Evolutionary conservation across 2,888 invertebrate genomes (phyloP).

Genomic region (Aspidapion aeneum): DNA sequence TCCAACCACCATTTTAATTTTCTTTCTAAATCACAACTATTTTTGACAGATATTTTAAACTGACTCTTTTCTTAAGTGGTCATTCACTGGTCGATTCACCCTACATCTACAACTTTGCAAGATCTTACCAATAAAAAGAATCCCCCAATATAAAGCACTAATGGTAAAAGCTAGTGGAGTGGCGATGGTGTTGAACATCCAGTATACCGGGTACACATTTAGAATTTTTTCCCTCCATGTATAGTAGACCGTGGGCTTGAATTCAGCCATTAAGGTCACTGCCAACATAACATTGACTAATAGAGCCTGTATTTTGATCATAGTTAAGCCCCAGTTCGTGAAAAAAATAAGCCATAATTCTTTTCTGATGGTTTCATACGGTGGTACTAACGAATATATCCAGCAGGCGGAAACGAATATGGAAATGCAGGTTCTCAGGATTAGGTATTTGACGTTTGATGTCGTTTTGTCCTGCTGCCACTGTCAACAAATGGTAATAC

Average conservation of each 20-base stretch:
- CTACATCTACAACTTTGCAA: too few relatives aligned
- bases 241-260: slow-evolving; percentile 21
- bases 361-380: slow-evolving; percentile 42
- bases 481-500: slow-evolving; percentile 51
- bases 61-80: too few relatives aligned
- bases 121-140: slow-evolving; percentile 72
- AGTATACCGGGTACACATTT: slow-evolving; percentile 52
- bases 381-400: slow-evolving; percentile 19
- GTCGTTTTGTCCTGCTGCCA: slow-evolving; percentile 54
- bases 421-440: slow-evolving; percentile 56
- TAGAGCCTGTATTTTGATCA: slow-evolving; percentile 57
- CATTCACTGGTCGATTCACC: too few relatives aligned
- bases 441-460: slow-evolving; percentile 50
- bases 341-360: slow-evolving; percentile 69
- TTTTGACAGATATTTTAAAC: too few relatives aligned
- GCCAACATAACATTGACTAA: slow-evolving; percentile 44
- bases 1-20: too few relatives aligned
- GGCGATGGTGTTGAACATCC: slow-evolving; percentile 65
- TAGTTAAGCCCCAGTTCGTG: slow-evolving; percentile 67
- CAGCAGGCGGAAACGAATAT: slow-evolving; percentile 47
- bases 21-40: too few relatives aligned
- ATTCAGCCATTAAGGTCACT: slow-evolving; percentile 25
- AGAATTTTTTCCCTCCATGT: slow-evolving; percentile 25
- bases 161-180: slow-evolving; percentile 70
- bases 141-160: slow-evolving; percentile 70